Evolutionary conservation across 2,797 vertebrate species (phyloP).

Genomic region (Nyctalus aviator): DNA sequence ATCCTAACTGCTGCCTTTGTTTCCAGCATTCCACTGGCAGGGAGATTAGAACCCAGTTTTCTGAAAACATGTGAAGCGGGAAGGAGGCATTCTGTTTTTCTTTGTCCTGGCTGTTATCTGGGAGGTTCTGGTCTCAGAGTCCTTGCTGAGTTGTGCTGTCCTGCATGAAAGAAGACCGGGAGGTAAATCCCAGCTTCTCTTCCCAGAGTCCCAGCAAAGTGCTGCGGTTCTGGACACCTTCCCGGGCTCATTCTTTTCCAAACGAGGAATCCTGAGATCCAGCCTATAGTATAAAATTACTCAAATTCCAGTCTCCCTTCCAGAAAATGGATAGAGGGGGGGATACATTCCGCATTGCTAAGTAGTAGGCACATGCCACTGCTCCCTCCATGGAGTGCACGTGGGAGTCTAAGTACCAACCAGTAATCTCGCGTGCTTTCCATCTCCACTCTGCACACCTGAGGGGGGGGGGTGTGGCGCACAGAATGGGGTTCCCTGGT

Average conservation of each 20-base stretch:
- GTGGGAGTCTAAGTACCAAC: neutral
- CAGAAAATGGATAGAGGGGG: conserved; percentile 44
- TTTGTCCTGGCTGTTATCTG: neutral
- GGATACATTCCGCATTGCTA: conserved; percentile 30
- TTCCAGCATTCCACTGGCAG: conserved; percentile 37
- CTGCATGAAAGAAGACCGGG: neutral
- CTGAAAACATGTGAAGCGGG: neutral
- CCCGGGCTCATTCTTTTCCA: conserved; percentile 74
- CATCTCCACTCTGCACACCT: too few species aligned
- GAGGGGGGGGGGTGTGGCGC: neutral
- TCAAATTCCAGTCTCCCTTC: conserved; percentile 62
- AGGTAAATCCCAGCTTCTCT: conserved; percentile 37
- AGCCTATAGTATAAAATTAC: conserved; percentile 65
- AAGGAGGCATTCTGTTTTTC: neutral
- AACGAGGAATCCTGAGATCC: conserved; percentile 73
- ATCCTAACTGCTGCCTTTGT: conserved; percentile 36
- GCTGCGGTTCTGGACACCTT: conserved; percentile 69
- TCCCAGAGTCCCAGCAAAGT: conserved; percentile 8
- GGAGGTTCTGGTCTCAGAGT: neutral
- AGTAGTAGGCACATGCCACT: neutral
- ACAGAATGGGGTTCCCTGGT: neutral
- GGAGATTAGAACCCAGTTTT: neutral
- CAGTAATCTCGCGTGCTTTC: neutral
- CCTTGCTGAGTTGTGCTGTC: neutral
- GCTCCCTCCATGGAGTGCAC: neutral